Evolutionary conservation across 1,140 invertebrate genomes (phyloP), one percentile per base, ranked within the genome.

Genomic region (Apis florea): DNA sequence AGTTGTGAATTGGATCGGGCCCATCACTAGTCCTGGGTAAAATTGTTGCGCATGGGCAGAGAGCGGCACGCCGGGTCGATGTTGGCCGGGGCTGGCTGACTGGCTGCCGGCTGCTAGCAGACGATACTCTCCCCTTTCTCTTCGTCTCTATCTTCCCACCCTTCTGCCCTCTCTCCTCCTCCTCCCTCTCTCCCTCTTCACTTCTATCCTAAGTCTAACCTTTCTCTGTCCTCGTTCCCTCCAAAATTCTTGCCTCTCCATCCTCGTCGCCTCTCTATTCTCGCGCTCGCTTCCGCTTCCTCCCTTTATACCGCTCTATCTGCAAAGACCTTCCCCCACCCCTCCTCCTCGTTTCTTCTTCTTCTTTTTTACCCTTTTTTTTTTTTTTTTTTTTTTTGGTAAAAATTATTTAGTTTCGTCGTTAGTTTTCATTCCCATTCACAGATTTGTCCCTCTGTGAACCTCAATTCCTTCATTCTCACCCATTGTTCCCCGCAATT

Each of bases 71-170:
- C 86, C 91, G 91, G 92, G 92, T 93, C 92, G 92, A 93, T 93
- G 91, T 91, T 93, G 91, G 91, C 92, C 92, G 92, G 90, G 92
- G 91, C 90, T 90, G 89, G 89, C 89, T 89, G 89, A 90, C 89
- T 85, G 85, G 88, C 90, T 88, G 87, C 85, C 85, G 87, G 85
- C 79, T 85, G 79, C 75, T 78, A 86, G 63, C 66, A 84, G 89
- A 83, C 78, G 84, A 86, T 88, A 76, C 82, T 81, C 83, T 83
- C 56, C 72, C 64, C 69, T 54, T 61, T 83, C 59, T 82, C 69
- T 74, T 71, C 74, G 58, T 26, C 58, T 79, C 72, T 59, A 76
- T 76, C 64, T 69, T 82, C 83, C 71, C 68, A 54, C 83, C 70
- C 68, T 72, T 72, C 53, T 68, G 40, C n/a, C 59, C 71, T 59